phyloP scores from a whole-genome alignment of 2,888 invertebrate genomes.

The Apomyelois bistriatella region DNA sequence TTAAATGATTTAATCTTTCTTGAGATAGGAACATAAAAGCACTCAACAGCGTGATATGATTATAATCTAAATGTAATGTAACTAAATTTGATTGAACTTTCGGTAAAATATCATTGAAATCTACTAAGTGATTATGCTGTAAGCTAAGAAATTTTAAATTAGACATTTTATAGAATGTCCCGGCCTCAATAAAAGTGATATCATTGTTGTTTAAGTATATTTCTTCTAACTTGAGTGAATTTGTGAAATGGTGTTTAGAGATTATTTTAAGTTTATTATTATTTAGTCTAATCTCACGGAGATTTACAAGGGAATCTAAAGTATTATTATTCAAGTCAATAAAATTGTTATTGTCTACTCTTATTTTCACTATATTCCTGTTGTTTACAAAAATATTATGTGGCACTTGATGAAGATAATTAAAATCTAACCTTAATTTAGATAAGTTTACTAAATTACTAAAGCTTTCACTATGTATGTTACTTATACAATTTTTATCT shows the following conservation, averaged over 20 bases:
- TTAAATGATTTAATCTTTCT: constrained; percentile 89
- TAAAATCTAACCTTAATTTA: constrained; percentile 90
- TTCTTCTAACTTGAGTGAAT: constrained; percentile 86
- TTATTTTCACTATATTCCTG: constrained; percentile 87
- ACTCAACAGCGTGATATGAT: constrained; percentile 85
- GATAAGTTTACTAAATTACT: constrained; percentile 86
- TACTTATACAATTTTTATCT: constrained; percentile 91
- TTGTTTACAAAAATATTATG: constrained; percentile 88
- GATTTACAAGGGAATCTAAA: constrained; percentile 85
- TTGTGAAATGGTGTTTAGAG: constrained; percentile 87
- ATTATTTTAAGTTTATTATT: constrained; percentile 89
- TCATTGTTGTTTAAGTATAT: constrained; percentile 92
- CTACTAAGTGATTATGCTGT: constrained; percentile 87
- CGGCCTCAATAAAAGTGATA: constrained; percentile 89
- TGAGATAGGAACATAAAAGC: constrained; percentile 88
- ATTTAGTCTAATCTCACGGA: constrained; percentile 89
- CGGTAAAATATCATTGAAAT: constrained; percentile 88
- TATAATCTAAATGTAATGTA: constrained; percentile 88
- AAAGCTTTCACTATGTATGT: constrained; percentile 89
- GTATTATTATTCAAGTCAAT: constrained; percentile 88
- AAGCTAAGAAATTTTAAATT: constrained; percentile 91
- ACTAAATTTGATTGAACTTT: constrained; percentile 84
- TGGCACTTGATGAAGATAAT: constrained; percentile 90
- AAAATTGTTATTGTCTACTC: constrained; percentile 92
- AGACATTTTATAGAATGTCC: constrained; percentile 85